Conservation (phyloP, 2,888 invertebrate species). For the Papilio elwesi region DNA sequence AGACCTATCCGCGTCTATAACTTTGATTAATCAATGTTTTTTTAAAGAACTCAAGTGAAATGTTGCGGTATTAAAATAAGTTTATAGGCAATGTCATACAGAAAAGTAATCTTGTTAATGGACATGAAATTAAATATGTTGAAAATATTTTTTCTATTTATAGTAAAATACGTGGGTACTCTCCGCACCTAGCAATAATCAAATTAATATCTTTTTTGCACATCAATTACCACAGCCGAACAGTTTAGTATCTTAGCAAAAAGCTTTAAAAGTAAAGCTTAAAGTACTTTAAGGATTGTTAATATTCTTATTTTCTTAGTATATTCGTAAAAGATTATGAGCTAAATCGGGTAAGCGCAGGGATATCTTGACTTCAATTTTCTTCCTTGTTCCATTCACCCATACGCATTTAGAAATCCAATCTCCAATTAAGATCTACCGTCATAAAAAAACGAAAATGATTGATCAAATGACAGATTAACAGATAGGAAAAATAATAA, state of each 20-base stretch:
- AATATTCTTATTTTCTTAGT: no score
- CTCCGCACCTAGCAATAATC: slow-evolving; percentile 5
- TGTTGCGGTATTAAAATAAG: slow-evolving; percentile 57
- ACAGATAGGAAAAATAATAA: background rate
- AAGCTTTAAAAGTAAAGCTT: background rate
- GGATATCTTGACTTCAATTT: no score
- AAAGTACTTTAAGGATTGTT: background rate
- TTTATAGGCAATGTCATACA: slow-evolving; percentile 23
- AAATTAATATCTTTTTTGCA: background rate
- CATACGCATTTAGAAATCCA: no score
- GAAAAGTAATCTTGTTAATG: slow-evolving; percentile 27
- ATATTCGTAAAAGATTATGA: no score
- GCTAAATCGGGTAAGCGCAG: no score
- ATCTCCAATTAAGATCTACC: no score
- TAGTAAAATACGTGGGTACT: slow-evolving; percentile 10
- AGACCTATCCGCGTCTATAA: background rate
- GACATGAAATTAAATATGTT: slow-evolving; percentile 15
- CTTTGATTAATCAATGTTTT: background rate
- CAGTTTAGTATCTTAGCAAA: background rate
- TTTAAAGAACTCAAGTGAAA: slow-evolving; percentile 46
- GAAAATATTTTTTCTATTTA: slow-evolving; percentile 4
- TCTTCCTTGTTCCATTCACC: no score
- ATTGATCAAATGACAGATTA: background rate
- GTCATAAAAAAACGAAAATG: background rate
- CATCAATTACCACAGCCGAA: background rate